These are phyloP conservation scores for Prosopocoilus inquinatus DNA, from an alignment of 2,888 invertebrate genomes.

Conservation along the genomic window DNA sequence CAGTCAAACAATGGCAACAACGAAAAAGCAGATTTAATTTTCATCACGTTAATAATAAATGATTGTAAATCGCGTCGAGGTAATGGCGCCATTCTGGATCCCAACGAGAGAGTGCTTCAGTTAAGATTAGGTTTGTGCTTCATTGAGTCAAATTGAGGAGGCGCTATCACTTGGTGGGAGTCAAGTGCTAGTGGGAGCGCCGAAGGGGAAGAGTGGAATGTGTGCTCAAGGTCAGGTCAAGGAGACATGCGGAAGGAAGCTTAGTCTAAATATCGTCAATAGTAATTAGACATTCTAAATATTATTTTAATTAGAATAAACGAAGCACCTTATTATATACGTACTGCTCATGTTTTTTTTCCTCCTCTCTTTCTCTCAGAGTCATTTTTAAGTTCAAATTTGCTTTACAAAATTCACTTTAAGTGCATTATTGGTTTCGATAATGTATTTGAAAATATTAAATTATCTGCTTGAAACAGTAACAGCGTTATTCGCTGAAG, in stretches of 20 bases:
- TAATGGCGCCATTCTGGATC: conserved; percentile 30
- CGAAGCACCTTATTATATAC: background rate
- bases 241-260: conserved; percentile 26
- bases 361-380: no score
- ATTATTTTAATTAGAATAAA: background rate
- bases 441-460: no score
- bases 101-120: conserved; percentile 27
- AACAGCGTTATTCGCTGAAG: no score
- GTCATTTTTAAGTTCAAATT: no score
- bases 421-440: no score
- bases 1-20: no score
- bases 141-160: conserved; percentile 30
- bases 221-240: conserved; percentile 32
- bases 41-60: no score
- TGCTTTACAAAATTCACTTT: no score
- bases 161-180: conserved; percentile 30
- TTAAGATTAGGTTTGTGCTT: conserved; percentile 25
- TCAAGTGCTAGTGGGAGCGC: conserved; percentile 19
- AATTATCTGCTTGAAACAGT: no score
- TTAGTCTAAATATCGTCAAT: background rate
- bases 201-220: conserved; percentile 28
- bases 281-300: background rate
- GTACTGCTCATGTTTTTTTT: no score
- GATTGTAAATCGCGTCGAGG: conserved; percentile 18
- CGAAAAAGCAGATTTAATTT: no score